phyloP scores from a whole-genome alignment of 2,888 invertebrate genomes.

The Parnassius orleans region DNA sequence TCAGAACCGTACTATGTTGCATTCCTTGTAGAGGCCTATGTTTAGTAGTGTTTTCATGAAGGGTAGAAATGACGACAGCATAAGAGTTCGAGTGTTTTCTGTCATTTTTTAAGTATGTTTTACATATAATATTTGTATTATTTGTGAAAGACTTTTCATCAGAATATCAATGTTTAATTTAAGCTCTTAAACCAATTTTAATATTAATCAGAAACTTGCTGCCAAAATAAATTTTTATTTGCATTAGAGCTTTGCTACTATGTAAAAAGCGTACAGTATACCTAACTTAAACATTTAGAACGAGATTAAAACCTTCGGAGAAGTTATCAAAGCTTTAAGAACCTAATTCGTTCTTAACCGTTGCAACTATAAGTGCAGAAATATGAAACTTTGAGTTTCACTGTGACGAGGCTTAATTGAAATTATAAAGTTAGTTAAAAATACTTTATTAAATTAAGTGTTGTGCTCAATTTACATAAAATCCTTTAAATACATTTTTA shows the following conservation, averaged over 20 bases:
- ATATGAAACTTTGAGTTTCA: slow-evolving; percentile 35
- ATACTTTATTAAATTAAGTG: not conserved
- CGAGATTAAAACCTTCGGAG: slow-evolving; percentile 43
- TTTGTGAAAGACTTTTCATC: too few species aligned
- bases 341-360: slow-evolving; percentile 51
- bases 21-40: too few species aligned
- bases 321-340: slow-evolving; percentile 52
- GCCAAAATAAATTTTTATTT: not conserved
- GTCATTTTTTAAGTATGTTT: too few species aligned
- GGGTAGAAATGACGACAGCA: too few species aligned
- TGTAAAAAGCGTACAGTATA: slow-evolving; percentile 19
- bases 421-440: slow-evolving; percentile 24
- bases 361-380: slow-evolving; percentile 46
- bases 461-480: too few species aligned
- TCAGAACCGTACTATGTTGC: too few species aligned
- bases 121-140: too few species aligned
- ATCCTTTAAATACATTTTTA: too few species aligned
- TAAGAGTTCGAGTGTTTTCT: too few species aligned
- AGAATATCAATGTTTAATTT: not conserved
- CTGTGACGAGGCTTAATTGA: slow-evolving; percentile 35
- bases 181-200: not conserved
- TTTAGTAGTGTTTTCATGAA: too few species aligned
- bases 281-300: slow-evolving; percentile 37
- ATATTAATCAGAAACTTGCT: not conserved
- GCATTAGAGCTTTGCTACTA: slow-evolving; percentile 21